Evolutionary conservation across 2,888 invertebrate genomes (phyloP).

Genomic region (Heliconius ismenius): DNA sequence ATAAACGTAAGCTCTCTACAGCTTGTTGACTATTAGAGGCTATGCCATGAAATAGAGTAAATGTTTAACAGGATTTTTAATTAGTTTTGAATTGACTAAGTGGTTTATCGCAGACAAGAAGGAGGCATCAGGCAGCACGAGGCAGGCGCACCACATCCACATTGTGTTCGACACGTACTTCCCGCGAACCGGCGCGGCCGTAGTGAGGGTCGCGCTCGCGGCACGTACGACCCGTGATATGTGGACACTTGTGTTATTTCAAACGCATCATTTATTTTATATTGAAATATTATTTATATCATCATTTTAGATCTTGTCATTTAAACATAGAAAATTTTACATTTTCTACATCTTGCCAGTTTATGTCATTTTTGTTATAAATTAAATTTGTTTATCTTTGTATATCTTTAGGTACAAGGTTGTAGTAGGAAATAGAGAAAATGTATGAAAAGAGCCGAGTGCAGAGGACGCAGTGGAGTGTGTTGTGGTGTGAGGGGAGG

Average conservation of each 20-base stretch:
- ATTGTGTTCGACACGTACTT: constrained; percentile 37
- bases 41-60: too few species aligned
- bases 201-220: constrained; percentile 18
- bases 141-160: constrained; percentile 17
- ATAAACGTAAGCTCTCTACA: not conserved
- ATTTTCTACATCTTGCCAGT: not conserved
- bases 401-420: not conserved
- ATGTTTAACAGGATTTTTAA: not conserved
- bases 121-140: not conserved
- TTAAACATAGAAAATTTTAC: too few species aligned
- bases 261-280: not conserved
- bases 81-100: not conserved
- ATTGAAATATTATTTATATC: not conserved
- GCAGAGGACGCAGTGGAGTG: constrained; percentile 31
- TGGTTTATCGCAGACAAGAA: not conserved
- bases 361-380: not conserved
- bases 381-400: not conserved
- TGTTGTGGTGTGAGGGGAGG: constrained; percentile 28
- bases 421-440: not conserved
- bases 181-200: constrained; percentile 29
- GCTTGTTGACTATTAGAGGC: too few species aligned
- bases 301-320: not conserved
- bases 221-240: constrained; percentile 23
- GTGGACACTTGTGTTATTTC: not conserved
- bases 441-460: not conserved